Evolutionary conservation across 2,113 vertebrate species (phyloP).

Genomic region (Melanerpes formicivorus): DNA sequence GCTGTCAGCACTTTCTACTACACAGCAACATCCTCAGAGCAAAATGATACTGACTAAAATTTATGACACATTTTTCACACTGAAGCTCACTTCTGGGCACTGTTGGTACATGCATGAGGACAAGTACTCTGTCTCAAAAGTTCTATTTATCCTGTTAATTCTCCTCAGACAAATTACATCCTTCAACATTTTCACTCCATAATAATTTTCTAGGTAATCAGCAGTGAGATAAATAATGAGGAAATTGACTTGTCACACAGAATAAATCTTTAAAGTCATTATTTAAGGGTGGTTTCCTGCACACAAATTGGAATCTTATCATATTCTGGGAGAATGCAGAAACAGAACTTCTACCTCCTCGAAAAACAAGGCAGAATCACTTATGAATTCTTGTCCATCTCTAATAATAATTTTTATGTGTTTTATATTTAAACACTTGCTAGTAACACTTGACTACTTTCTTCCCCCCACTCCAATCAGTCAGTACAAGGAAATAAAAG

Average conservation of each 20-base stretch:
- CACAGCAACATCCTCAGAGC: neutral
- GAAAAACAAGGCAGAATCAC: neutral
- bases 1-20: neutral
- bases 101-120: rapidly evolving
- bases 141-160: neutral
- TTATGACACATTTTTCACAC: neutral
- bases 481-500: neutral
- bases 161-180: neutral
- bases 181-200: neutral
- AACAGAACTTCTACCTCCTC: neutral
- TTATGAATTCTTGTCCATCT: neutral
- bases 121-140: neutral
- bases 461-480: neutral
- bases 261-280: neutral
- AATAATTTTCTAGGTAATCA: neutral
- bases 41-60: neutral
- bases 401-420: neutral
- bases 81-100: neutral
- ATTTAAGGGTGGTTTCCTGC: neutral
- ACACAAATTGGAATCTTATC: neutral
- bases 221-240: neutral
- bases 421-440: neutral
- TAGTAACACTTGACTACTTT: neutral
- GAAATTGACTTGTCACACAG: neutral
- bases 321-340: neutral